Percentiles rank a stretch among this genome's conserved stretches.
These are phyloP conservation scores for Nannospalax galili DNA, from an alignment of 2,113 vertebrate genomes.

Conservation along the genomic window DNA sequence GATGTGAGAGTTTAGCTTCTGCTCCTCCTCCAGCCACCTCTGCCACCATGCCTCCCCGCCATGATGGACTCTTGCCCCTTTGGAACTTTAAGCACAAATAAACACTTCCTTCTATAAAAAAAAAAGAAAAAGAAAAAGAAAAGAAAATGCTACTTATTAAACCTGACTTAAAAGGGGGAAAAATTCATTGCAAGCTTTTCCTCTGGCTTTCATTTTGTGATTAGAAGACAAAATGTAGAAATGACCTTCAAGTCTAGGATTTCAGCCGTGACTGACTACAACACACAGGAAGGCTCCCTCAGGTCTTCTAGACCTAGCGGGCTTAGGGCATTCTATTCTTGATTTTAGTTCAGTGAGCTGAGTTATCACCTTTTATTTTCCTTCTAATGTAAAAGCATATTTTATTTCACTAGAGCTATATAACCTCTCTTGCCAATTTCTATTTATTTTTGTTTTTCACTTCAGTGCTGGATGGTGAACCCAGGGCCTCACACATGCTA, in stretches of 20 bases:
- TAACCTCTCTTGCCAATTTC: not conserved
- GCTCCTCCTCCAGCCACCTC: too few relatives aligned
- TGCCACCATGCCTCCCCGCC: too few relatives aligned
- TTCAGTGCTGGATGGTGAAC: not conserved
- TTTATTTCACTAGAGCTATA: not conserved
- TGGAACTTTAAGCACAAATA: too few relatives aligned
- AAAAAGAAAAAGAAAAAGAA: too few relatives aligned
- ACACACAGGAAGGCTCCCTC: not conserved
- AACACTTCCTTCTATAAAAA: too few relatives aligned
- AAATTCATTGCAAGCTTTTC: slow-evolving; percentile 19
- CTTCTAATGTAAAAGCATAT: not conserved
- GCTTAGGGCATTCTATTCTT: not conserved
- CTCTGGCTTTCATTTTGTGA: slow-evolving; percentile 23
- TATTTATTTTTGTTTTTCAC: not conserved
- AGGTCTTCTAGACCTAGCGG: not conserved
- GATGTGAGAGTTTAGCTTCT: too few relatives aligned
- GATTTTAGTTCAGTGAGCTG: not conserved
- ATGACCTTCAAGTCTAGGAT: not conserved
- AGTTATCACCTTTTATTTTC: not conserved
- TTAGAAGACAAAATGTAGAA: not conserved
- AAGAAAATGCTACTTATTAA: slow-evolving; percentile 31
- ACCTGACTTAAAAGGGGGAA: not conserved
- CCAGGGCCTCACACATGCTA: not conserved
- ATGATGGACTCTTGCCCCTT: too few relatives aligned
- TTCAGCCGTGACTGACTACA: too few relatives aligned